phyloP scores from a whole-genome alignment of 92 coral and sea anemone genomes.

The Ricordea florida region DNA sequence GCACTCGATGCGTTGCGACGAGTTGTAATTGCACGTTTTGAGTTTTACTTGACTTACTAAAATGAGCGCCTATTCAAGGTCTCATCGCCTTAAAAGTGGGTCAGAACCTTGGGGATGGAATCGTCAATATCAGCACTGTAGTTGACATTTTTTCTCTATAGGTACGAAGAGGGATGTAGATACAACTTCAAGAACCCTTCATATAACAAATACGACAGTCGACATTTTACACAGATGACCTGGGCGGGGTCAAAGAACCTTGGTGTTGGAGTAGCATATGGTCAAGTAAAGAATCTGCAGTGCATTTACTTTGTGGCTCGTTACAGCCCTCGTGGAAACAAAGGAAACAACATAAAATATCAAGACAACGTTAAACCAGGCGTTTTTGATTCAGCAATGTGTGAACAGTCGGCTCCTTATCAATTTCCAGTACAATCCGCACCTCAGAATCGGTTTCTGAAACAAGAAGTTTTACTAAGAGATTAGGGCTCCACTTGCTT shows the following conservation, averaged over 20 bases:
- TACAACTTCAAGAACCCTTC: slow-evolving; percentile 58
- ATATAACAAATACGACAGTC: slow-evolving; percentile 54
- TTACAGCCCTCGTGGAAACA: slow-evolving; percentile 80
- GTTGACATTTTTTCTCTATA: neutral
- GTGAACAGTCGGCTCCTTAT: neutral
- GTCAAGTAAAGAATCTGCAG: slow-evolving; percentile 32
- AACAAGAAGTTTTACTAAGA: too few species aligned
- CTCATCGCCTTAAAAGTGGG: too few species aligned
- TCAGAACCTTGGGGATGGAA: neutral
- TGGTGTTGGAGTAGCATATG: slow-evolving; percentile 77
- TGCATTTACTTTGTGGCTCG: slow-evolving; percentile 80
- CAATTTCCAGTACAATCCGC: neutral
- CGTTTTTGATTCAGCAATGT: neutral
- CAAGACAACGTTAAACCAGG: neutral
- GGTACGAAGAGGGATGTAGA: slow-evolving; percentile 90
- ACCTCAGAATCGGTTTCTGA: too few species aligned
- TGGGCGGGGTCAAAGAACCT: slow-evolving; percentile 71
- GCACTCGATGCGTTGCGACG: too few species aligned
- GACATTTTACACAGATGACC: slow-evolving; percentile 83
- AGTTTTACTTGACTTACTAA: too few species aligned
- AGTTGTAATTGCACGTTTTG: too few species aligned
- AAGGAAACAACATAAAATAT: neutral
- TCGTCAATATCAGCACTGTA: neutral
- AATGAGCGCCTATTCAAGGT: too few species aligned
- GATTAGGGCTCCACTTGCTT: too few species aligned